Evolutionary conservation across 1,140 invertebrate species (phyloP), one percentile per base, ranked within the genome.

Genomic region (Glossosoma conforme): DNA sequence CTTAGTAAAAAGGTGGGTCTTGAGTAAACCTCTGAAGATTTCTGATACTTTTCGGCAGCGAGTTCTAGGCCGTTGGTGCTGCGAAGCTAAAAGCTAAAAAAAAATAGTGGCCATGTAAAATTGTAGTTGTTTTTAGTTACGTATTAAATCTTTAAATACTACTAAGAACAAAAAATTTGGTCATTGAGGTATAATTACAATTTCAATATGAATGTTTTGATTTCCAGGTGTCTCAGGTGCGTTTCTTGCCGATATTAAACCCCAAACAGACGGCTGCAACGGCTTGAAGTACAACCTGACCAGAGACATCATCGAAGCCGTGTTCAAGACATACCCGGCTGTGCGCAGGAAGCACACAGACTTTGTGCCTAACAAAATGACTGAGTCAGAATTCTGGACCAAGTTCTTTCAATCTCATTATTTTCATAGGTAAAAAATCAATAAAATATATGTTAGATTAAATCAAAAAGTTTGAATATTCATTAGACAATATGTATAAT

Each of bases 361-460:
- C 74, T 87, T 93, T 75, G 97, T 99, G 25, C 97, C 97, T 36
- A 80, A 87, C 55, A 92, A 95, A 77, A 84, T 99, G 81, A 83
- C 87, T 0, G 97, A 99, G 72, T 80, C 88, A 1, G 93, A 98
- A 64, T 99, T 99, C 77, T 99, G 97, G 97, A 96, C 92, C 9
- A 91, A 96, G 61, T 99, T 99, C 74, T 99, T 99, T 76, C 96
- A 99, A 67, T 98, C 95, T 14, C 96, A 99, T 78, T 99, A 99
- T 77, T 99, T 98, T 81, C 95, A 99, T 77, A 76, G 81, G 77
- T 78, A 66, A 52, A 15, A n/a, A n/a, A n/a, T n/a, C n/a, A n/a
- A n/a, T n/a, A n/a, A n/a, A n/a, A n/a, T n/a, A n/a, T n/a, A n/a
- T n/a, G n/a, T n/a, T n/a, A n/a, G n/a, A n/a, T n/a, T n/a, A n/a